phyloP scores from a whole-genome alignment of 2,797 vertebrate species.

The Rhinella marina region DNA sequence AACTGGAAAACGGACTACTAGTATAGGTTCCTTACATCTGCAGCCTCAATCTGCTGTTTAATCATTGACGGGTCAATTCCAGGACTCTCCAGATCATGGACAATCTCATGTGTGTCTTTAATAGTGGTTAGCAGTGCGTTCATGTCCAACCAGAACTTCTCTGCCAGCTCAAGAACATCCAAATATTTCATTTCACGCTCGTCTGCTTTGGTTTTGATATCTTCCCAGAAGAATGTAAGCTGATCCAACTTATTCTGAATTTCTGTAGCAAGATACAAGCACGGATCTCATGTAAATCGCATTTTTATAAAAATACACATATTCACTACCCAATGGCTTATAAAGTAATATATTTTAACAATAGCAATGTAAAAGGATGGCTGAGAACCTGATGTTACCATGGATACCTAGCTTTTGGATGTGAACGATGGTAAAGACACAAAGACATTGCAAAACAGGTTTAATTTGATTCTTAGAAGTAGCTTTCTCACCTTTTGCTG shows the following conservation, averaged over 20 bases:
- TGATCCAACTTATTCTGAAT: conserved; percentile 87
- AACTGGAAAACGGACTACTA: accelerated
- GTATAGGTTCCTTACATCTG: conserved; percentile 80
- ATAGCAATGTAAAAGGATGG: background rate
- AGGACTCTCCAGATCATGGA: conserved; percentile 94
- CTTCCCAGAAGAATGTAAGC: conserved; percentile 95
- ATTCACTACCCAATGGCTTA: background rate
- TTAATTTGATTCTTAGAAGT: background rate
- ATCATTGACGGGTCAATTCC: conserved; percentile 98
- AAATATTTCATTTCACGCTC: conserved; percentile 93
- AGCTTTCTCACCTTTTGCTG: conserved; percentile 85
- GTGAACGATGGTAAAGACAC: background rate
- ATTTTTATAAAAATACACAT: background rate
- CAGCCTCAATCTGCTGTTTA: conserved; percentile 97
- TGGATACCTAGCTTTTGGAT: conserved; percentile 1
- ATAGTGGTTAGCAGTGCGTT: conserved; percentile 93
- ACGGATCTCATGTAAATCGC: background rate
- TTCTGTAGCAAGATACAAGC: conserved; percentile 65
- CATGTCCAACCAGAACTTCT: conserved; percentile 98
- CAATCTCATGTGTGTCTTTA: conserved; percentile 93
- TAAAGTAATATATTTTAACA: background rate
- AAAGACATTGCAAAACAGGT: background rate
- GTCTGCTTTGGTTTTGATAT: conserved; percentile 93
- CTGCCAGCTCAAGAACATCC: conserved; percentile 92
- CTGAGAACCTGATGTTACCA: background rate